Conservation (phyloP, 1,140 invertebrate genomes). For the Drosophila pallidifrons region DNA sequence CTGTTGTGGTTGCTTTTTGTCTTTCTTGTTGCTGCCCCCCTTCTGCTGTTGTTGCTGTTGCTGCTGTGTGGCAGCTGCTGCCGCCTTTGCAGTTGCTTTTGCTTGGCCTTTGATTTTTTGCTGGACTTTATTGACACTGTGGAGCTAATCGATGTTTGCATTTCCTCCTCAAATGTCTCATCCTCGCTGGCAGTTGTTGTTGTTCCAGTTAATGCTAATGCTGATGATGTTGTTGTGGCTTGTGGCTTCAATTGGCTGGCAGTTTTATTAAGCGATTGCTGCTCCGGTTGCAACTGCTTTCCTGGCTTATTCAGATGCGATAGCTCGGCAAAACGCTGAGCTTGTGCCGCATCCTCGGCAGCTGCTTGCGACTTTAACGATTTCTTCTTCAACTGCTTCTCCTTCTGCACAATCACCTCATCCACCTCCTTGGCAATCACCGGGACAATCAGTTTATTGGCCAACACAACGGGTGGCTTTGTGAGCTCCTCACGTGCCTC, state of each 20-base stretch:
- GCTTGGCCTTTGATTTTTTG: slow-evolving; percentile 46
- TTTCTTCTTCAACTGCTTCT: slow-evolving; percentile 58
- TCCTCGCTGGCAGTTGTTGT: slow-evolving; percentile 59
- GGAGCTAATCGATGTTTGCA: slow-evolving; percentile 38
- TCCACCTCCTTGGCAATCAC: slow-evolving; percentile 84
- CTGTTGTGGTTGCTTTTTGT: slow-evolving; percentile 31
- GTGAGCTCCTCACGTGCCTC: slow-evolving; percentile 24
- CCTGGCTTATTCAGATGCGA: slow-evolving; percentile 67
- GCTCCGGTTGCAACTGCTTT: slow-evolving; percentile 9
- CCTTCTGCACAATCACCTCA: slow-evolving; percentile 84
- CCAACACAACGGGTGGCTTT: slow-evolving; percentile 71
- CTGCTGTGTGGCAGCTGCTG: not conserved
- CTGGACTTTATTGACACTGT: slow-evolving; percentile 34
- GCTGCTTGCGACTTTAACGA: slow-evolving; percentile 85
- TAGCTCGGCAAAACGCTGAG: slow-evolving; percentile 59
- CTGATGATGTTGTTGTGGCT: not conserved
- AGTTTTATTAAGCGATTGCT: slow-evolving; percentile 21
- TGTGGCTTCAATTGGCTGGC: slow-evolving; percentile 21
- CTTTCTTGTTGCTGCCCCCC: slow-evolving; percentile 37
- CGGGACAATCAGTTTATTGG: slow-evolving; percentile 78
- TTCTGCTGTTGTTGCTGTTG: slow-evolving; percentile 7
- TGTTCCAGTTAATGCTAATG: slow-evolving; percentile 22
- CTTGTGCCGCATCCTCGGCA: slow-evolving; percentile 60
- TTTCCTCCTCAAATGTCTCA: slow-evolving; percentile 28
- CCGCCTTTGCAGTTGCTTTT: slow-evolving; percentile 30